These are phyloP conservation scores for Oplegnathus fasciatus DNA, from an alignment of 2,113 vertebrate species.

Conservation along the genomic window DNA sequence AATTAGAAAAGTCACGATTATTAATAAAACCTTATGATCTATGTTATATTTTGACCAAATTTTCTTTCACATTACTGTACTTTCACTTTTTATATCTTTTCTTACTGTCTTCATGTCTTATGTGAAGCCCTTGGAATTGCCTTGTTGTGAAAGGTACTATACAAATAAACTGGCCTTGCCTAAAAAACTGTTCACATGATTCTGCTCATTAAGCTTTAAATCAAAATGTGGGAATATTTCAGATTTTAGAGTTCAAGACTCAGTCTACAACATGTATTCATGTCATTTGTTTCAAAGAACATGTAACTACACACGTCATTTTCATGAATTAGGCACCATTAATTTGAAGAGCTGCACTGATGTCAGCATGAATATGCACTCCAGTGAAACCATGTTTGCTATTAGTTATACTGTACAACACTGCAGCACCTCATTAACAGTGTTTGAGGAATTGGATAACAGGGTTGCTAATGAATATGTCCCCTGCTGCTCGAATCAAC, in stretches of 20 bases:
- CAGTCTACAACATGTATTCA: not conserved
- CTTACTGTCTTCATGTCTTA: not conserved
- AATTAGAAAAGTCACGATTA: not conserved
- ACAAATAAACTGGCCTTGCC: no score
- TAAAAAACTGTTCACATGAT: not conserved
- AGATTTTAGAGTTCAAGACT: not conserved
- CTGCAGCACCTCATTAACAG: constrained; percentile 66
- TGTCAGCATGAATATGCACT: constrained; percentile 42
- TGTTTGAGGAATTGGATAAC: constrained; percentile 55
- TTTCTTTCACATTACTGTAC: not conserved
- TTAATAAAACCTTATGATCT: not conserved
- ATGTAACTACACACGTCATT: not conserved
- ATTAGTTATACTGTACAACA: constrained; percentile 55
- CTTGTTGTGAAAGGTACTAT: no score
- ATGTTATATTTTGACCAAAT: no score
- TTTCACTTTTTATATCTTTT: not conserved
- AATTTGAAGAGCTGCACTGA: constrained; percentile 17
- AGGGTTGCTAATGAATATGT: constrained; percentile 58
- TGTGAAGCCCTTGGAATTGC: not conserved
- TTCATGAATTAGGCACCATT: constrained; percentile 23
- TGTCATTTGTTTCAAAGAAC: not conserved
- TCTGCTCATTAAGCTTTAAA: not conserved
- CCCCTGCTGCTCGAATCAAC: constrained; percentile 56
- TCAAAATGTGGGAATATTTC: not conserved
- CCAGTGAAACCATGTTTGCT: constrained; percentile 39